Evolutionary conservation across 2,797 vertebrate species (phyloP).

Genomic region (Pangasius djambal): DNA sequence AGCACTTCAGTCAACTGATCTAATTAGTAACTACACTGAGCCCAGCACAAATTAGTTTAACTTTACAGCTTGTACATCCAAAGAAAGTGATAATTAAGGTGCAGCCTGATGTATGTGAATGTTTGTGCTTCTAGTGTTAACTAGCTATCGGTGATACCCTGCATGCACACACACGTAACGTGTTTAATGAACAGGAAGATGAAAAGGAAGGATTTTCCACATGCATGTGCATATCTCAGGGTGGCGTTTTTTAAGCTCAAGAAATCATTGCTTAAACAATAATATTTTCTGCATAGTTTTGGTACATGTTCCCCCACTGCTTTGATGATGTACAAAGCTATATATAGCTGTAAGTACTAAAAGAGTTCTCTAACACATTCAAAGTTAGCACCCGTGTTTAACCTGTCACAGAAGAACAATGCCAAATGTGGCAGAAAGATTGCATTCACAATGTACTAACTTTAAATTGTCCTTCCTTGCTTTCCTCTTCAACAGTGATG

Average conservation of each 20-base stretch:
- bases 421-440: conserved; percentile 29
- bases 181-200: background rate
- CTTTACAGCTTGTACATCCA: background rate
- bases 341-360: conserved; percentile 26
- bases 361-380: background rate
- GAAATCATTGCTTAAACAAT: background rate
- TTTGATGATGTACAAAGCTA: conserved; percentile 1
- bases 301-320: background rate
- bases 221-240: background rate
- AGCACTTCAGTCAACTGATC: conserved; percentile 56
- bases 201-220: background rate
- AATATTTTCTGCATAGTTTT: background rate
- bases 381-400: conserved; percentile 28
- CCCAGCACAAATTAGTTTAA: conserved; percentile 1
- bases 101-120: background rate
- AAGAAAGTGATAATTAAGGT: background rate
- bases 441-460: conserved; percentile 38
- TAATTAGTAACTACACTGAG: conserved; percentile 61
- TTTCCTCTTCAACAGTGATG: conserved; percentile 33
- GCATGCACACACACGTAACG: background rate
- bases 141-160: background rate
- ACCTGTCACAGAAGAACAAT: conserved; percentile 46
- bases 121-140: background rate
- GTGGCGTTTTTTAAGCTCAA: background rate
- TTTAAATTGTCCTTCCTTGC: conserved; percentile 44